These are phyloP conservation scores for Spialia ferax DNA, from an alignment of 2,888 invertebrate genomes.

Conservation along the genomic window DNA sequence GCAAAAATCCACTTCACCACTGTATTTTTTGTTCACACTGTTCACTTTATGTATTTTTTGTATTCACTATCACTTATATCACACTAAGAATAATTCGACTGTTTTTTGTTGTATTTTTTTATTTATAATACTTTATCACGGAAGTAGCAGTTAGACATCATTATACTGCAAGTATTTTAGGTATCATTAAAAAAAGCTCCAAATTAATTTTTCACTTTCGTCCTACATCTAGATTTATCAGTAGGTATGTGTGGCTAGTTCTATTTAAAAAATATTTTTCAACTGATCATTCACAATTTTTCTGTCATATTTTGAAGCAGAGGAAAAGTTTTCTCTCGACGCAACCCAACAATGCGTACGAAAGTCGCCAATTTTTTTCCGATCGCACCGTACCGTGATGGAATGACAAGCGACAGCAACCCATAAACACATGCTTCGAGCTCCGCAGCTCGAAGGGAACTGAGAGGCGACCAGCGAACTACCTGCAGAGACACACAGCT, in stretches of 20 bases:
- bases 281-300: background rate
- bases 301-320: background rate
- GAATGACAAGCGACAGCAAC: constrained; percentile 35
- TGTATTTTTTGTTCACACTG: background rate
- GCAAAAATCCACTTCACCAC: background rate
- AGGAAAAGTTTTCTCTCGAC: background rate
- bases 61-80: background rate
- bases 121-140: too few relatives aligned
- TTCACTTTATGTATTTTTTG: constrained; percentile 1
- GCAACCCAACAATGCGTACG: background rate
- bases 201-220: background rate
- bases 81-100: too few relatives aligned
- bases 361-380: constrained; percentile 16
- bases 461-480: constrained; percentile 67
- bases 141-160: too few relatives aligned
- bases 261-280: background rate
- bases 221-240: background rate
- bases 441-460: constrained; percentile 73
- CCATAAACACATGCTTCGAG: constrained; percentile 51
- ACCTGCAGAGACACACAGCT: constrained; percentile 82
- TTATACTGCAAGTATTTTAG: too few relatives aligned
- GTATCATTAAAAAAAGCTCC: too few relatives aligned
- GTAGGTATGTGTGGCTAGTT: background rate
- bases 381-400: constrained; percentile 30
- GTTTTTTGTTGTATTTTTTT: background rate